Evolutionary conservation across 2,888 invertebrate species (phyloP), one percentile per base, ranked within the genome.

Genomic region (Agonopterix heracliana): DNA sequence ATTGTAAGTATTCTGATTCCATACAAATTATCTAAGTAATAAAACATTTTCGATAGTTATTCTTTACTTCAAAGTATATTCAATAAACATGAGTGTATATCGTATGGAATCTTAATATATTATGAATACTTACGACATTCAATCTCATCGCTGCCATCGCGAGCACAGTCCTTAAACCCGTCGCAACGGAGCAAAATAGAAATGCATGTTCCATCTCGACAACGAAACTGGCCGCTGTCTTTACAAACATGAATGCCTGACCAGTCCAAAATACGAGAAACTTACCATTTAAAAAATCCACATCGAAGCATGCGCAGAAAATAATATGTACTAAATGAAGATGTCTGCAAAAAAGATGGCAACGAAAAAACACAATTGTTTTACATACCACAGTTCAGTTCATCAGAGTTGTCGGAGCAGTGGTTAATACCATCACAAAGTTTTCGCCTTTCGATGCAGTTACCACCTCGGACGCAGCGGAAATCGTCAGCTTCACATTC

Each of bases 131-230:
- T 90, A 92, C 92, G 91, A 74, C 92, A 92, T 53, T 81, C 89
- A 50, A 87, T 78, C 68, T 93, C 93, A 63, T 93, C 93, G 47
- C 89, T 89, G 35, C 90, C 89, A 74, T 92, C 94, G 52, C 81
- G 78, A 4, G 89, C 89, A 77, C 96, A 96, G 81, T 96, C 93
- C 68, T 90, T 89, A 64, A 90, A 90, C 52, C 93, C 93, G 73
- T 96, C 93, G 75, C 96, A 96, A 46, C 92, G 90, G 57, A 91
- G 83, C 44, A 90, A 78, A 56, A 91, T 88, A 43, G 93, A 92
- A 63, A 96, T 92, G 75, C 95, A 95, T 62, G 90, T 90, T 46
- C 94, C 93, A 74, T 95, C 93, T 51, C 85, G 88, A 77, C 96
- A 96, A 56, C 91, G 91, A 80, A 94, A 95, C 66, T 85, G 88